Evolutionary conservation across 1,140 invertebrate species (phyloP).

Genomic region (Bombus fervidus): DNA sequence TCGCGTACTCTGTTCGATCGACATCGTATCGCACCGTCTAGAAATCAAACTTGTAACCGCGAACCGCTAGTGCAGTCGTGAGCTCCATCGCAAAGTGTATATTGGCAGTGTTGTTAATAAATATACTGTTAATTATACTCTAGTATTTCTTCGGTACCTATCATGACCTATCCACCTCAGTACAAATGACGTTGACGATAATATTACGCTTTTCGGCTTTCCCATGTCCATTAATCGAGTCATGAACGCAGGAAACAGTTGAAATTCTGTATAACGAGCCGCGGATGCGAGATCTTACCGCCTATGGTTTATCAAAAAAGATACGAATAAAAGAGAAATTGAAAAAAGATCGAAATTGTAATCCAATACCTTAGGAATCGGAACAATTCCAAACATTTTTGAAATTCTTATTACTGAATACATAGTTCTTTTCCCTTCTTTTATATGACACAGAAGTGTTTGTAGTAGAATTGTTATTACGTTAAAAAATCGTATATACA

Average conservation of each 20-base stretch:
- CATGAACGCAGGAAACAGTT: slow-evolving; percentile 8
- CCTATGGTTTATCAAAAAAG: not conserved
- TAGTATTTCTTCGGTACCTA: no score
- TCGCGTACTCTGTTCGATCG: no score
- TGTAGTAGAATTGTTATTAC: no score
- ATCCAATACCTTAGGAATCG: not conserved
- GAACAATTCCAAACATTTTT: not conserved
- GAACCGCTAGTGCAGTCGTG: no score
- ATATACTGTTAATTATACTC: no score
- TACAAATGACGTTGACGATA: not conserved
- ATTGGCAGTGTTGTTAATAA: no score
- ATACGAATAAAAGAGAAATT: not conserved
- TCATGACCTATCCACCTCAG: no score
- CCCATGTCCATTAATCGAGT: slow-evolving; percentile 1
- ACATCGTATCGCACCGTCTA: no score
- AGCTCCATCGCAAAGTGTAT: no score
- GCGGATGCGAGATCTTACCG: not conserved
- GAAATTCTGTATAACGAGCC: not conserved
- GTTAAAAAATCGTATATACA: no score
- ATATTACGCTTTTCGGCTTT: slow-evolving; percentile 8
- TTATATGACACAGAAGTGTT: not conserved
- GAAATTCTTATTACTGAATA: not conserved
- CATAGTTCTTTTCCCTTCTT: not conserved
- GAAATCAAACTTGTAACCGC: no score
- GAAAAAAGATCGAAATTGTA: not conserved